Percentiles rank a stretch among this genome's conserved stretches.
Evolutionary conservation across 92 coral and sea anemone genomes (phyloP).

Genomic region (Epizoanthus scotinus): DNA sequence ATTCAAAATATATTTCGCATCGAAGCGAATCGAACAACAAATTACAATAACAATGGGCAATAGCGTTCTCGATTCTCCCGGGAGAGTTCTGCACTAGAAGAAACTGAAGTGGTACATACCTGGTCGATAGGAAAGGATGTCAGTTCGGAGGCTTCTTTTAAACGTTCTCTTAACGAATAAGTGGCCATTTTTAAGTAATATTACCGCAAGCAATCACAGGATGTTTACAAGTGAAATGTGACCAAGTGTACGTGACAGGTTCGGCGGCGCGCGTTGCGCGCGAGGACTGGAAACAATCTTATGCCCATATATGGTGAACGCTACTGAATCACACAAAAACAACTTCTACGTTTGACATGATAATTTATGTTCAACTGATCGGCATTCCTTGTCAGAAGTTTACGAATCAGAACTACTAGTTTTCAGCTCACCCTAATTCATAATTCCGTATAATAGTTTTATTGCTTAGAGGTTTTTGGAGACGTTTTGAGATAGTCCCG

Average conservation of each 20-base stretch:
- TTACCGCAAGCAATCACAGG: neutral
- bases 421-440: too few relatives aligned
- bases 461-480: too few relatives aligned
- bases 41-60: too few relatives aligned
- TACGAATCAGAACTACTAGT: too few relatives aligned
- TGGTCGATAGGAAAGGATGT: conserved; percentile 29
- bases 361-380: too few relatives aligned
- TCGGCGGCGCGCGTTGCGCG: neutral
- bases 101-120: neutral
- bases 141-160: conserved; percentile 24
- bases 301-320: too few relatives aligned
- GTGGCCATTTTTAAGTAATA: conserved; percentile 3
- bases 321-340: too few relatives aligned
- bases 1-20: neutral
- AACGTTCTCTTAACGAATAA: conserved; percentile 19
- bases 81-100: neutral
- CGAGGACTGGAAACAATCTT: conserved; percentile 9
- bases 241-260: neutral
- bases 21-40: conserved; percentile 26
- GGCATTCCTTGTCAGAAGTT: too few relatives aligned
- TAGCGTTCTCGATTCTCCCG: too few relatives aligned
- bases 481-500: too few relatives aligned
- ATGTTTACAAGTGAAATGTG: neutral
- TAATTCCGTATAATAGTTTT: too few relatives aligned
- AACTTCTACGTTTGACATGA: too few relatives aligned